A percentile compares a stretch with the other conserved stretches of the same genome.
Conservation (phyloP, 2,888 invertebrate species). For the Mystacides longicornis region DNA sequence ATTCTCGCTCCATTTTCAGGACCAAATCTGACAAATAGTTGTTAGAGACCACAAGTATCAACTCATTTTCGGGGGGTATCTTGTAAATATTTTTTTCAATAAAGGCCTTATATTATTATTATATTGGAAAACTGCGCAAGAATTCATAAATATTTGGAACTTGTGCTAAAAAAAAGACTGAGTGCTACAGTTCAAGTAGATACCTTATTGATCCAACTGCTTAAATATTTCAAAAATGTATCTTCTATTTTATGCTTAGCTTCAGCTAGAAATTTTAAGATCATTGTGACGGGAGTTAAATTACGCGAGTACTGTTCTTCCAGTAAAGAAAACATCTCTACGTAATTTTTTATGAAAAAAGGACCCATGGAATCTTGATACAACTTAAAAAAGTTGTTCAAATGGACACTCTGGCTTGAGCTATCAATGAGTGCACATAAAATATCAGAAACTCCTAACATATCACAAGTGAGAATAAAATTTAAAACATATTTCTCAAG, state of each 20-base stretch:
- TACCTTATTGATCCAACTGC: not conserved
- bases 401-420: not conserved
- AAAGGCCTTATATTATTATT: too few relatives aligned
- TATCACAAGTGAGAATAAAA: not conserved
- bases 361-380: not conserved
- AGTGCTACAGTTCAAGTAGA: too few relatives aligned
- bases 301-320: not conserved
- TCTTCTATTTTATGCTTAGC: not conserved
- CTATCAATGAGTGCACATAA: not conserved
- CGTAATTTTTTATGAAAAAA: not conserved
- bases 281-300: not conserved
- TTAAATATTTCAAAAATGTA: not conserved
- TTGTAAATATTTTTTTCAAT: too few relatives aligned
- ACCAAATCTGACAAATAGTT: too few relatives aligned
- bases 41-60: too few relatives aligned
- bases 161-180: too few relatives aligned
- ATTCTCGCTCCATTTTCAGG: too few relatives aligned
- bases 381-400: not conserved
- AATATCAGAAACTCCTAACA: not conserved
- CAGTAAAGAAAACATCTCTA: not conserved
- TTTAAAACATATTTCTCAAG: not conserved
- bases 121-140: too few relatives aligned
- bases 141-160: too few relatives aligned
- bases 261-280: not conserved
- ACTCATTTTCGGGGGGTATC: too few relatives aligned